Conservation (phyloP, 2,797 vertebrate genomes). For the Cyclopterus lumpus region DNA sequence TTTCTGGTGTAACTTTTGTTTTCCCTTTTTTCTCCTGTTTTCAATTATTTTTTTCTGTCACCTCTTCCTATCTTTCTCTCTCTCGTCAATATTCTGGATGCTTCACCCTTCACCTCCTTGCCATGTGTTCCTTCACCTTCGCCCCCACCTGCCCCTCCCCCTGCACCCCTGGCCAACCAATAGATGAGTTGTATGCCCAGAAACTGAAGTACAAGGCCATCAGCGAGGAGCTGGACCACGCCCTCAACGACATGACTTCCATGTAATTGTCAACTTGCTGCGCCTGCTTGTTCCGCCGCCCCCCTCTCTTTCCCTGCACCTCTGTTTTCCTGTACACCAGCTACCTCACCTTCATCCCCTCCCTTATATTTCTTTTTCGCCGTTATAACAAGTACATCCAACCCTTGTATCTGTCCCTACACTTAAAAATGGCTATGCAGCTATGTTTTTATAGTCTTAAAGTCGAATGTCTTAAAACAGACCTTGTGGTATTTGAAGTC, state of each 20-base stretch:
- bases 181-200: slow-evolving; percentile 99
- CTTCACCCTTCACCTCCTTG: slow-evolving; percentile 68
- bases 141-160: slow-evolving; percentile 41
- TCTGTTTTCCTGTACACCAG: slow-evolving; percentile 47
- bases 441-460: slow-evolving; percentile 1
- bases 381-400: not conserved
- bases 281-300: slow-evolving; percentile 57
- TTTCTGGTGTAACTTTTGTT: slow-evolving; percentile 69
- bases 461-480: slow-evolving; percentile 40
- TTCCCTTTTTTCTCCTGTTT: slow-evolving; percentile 34
- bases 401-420: slow-evolving; percentile 18
- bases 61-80: slow-evolving; percentile 34
- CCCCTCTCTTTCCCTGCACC: slow-evolving; percentile 18
- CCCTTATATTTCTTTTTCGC: not conserved
- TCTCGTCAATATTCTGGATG: slow-evolving; percentile 63
- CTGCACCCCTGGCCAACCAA: slow-evolving; percentile 66
- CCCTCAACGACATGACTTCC: slow-evolving; percentile 99
- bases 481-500: slow-evolving; percentile 15
- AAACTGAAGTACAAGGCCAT: slow-evolving; percentile 99
- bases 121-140: slow-evolving; percentile 55
- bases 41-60: slow-evolving; percentile 52
- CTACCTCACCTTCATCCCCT: not conserved
- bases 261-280: slow-evolving; percentile 91
- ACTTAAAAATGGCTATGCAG: slow-evolving; percentile 13
- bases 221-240: slow-evolving; percentile 99